Conservation (phyloP, 2,797 vertebrate genomes). For the Cheirogaleus major region DNA sequence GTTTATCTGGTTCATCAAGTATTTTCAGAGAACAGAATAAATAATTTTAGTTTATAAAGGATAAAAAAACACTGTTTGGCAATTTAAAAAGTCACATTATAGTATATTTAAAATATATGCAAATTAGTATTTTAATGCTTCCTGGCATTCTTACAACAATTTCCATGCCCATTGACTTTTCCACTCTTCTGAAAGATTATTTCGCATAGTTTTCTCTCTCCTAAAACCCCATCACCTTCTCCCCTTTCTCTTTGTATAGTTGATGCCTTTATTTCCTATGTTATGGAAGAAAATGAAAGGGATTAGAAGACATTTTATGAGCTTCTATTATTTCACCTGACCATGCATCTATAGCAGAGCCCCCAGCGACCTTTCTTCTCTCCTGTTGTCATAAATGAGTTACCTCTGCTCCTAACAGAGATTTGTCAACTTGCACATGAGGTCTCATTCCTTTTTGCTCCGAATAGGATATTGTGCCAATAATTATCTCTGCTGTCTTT, state of each 20-base stretch:
- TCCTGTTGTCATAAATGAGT: background rate
- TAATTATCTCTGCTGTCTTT: background rate
- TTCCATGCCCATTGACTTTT: background rate
- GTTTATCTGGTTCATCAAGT: background rate
- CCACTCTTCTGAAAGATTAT: background rate
- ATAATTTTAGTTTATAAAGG: background rate
- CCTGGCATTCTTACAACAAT: background rate
- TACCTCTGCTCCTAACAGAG: background rate
- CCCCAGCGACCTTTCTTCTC: background rate
- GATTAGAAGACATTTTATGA: background rate
- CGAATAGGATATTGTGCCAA: background rate
- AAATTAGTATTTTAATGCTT: background rate
- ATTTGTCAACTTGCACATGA: background rate
- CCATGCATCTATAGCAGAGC: background rate
- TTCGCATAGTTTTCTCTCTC: background rate
- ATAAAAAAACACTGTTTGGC: background rate
- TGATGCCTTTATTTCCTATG: background rate
- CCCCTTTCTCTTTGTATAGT: background rate
- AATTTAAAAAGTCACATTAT: background rate
- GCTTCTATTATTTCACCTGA: background rate
- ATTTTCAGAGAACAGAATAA: background rate
- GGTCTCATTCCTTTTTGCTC: background rate
- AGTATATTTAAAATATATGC: background rate
- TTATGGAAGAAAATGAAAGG: background rate
- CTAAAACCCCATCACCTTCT: background rate